Base-by-base conservation (phyloP, 2,113 vertebrate species). In the Rhipidura dahli region DNA sequence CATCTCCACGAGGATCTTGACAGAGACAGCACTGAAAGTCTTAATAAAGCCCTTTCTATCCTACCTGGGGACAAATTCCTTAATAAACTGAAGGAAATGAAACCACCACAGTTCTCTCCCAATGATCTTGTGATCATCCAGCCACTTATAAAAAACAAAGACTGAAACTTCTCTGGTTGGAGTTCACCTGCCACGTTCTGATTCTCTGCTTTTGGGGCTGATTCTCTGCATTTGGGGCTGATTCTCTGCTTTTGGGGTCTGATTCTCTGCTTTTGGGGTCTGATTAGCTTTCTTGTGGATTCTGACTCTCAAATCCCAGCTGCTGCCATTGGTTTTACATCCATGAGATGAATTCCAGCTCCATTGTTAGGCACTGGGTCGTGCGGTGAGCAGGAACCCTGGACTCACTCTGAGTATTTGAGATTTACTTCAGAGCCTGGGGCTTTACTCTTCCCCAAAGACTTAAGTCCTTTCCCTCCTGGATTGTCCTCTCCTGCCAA, bases 141-240 rank as follows among this genome's bases (percentile, higher is more conserved):
- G 10, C 21, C 22, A 19, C 11, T n/a, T 19, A 1, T 0, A 40
- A 31, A 22, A 49, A 82, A 35, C 3, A 2, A 54, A n/a, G 30
- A 12, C 49, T 42, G 30, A 56, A 22, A 14, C 51, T 81, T 18
- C 37, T 44, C 18, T 37, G 22, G 4, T 10, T 82, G 21, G 40
- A 49, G 21, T 30, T 60, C 11, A 45, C 7, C 61, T 87, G 50
- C 15, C 45, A 37, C 3, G 18, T 15, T 39, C 51, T 20, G 10
- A 60, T 54, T 70, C 64, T 66, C 51, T 2, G 2, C 3, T 35
- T 61, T 28, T 40, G 27, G 37, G 4, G 37, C 39, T 30, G 39
- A 63, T 22, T 30, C 18, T 40, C 60, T 10, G n/a, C n/a, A n/a
- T n/a, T n/a, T n/a, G n/a, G n/a, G n/a, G n/a, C 24, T 11, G 24